Conservation (phyloP, 2,888 invertebrate species). For the Pheosia tremula region DNA sequence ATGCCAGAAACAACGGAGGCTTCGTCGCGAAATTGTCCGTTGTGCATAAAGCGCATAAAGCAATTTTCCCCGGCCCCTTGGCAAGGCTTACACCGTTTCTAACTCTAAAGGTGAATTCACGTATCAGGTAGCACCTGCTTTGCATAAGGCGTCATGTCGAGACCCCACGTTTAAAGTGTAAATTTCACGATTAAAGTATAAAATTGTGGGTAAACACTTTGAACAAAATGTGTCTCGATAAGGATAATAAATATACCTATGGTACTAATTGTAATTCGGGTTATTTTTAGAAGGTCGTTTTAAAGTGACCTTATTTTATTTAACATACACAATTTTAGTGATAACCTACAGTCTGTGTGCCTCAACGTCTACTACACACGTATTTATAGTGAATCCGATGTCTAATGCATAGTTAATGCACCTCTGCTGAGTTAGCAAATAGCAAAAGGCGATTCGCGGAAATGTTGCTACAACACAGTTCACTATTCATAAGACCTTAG, state of each 20-base stretch:
- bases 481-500: slow-evolving; percentile 32
- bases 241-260: slow-evolving; percentile 60
- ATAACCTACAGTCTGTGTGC: neutral
- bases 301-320: slow-evolving; percentile 63
- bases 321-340: neutral
- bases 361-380: slow-evolving; percentile 14
- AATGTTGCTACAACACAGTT: slow-evolving; percentile 17
- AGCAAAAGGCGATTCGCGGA: slow-evolving; percentile 30
- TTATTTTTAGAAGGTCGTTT: slow-evolving; percentile 53
- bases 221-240: slow-evolving; percentile 65
- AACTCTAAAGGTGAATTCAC: slow-evolving; percentile 53
- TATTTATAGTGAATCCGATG: slow-evolving; percentile 42
- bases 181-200: slow-evolving; percentile 80
- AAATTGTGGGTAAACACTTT: slow-evolving; percentile 71
- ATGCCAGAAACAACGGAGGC: slow-evolving; percentile 22
- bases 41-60: slow-evolving; percentile 31
- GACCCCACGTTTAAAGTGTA: slow-evolving; percentile 78
- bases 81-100: slow-evolving; percentile 54
- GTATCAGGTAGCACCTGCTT: slow-evolving; percentile 84
- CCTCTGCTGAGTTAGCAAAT: slow-evolving; percentile 40
- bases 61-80: slow-evolving; percentile 41
- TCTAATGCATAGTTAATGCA: slow-evolving; percentile 46
- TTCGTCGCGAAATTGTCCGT: slow-evolving; percentile 38
- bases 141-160: slow-evolving; percentile 82
- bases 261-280: slow-evolving; percentile 30